Evolutionary conservation across 2,113 vertebrate species (phyloP), one percentile per base, ranked within the genome.

Genomic region (Mustelus asterias): DNA sequence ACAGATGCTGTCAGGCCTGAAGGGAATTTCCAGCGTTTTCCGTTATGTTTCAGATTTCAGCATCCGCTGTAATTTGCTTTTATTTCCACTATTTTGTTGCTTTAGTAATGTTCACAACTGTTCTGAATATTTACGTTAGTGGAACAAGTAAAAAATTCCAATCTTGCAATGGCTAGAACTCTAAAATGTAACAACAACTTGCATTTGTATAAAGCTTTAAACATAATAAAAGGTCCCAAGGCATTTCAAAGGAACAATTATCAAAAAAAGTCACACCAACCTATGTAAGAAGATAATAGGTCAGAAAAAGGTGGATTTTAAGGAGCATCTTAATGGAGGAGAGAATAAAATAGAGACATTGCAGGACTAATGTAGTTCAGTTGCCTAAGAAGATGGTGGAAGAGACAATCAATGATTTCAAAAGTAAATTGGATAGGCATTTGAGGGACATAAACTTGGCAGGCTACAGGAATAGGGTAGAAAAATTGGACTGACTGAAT

Each of bases 151-250:
- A 72, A 72, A 70, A 0, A 80, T 37, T 16, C n/a, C 37, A 83
- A 83, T 83, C n/a, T 29, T 83, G 78, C n/a, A 83, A 83, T 41
- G 78, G 14, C 33, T 83, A 41, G 14, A 18, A 37, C 78, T 83
- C 78, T 41, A 83, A 83, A 83, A 83, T 83, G 78, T 80, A 80
- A 80, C n/a, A 83, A 83, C 78, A 83, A 83, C n/a, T 80, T 80
- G 76, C 76, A 80, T 80, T n/a, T 76, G 33, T 33, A 76, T 33
- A 76, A 33, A 9, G 29, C 26, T 20, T 37, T 37, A 14, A 80
- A 16, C 33, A 80, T 80, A 80, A n/a, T 80, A n/a, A 80, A 13
- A 80, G 11, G 14, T 37, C 33, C 76, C 11, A 16, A 80, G 76
- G 76, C 76, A 80, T 80, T 80, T 80, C 76, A 80, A n/a, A 86